Conservation (phyloP, 2,888 invertebrate species). For the Synergus gifuensis region DNA sequence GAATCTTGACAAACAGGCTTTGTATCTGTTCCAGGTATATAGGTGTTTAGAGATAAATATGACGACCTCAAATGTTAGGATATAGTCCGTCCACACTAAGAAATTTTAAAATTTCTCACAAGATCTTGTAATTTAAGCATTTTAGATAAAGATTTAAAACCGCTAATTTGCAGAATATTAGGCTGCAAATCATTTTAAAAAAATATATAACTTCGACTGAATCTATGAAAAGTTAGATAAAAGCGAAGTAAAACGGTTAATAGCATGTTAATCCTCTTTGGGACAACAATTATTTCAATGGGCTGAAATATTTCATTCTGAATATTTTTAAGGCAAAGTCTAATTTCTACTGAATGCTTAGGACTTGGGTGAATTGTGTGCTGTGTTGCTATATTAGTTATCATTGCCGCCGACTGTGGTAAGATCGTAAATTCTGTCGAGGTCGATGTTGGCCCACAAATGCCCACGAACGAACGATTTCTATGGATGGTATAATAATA, state of each 20-base stretch:
- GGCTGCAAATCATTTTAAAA: not conserved
- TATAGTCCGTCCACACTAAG: not conserved
- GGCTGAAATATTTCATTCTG: too few species aligned
- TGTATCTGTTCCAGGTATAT: not conserved
- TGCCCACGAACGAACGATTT: slow-evolving; percentile 25
- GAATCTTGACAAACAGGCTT: not conserved
- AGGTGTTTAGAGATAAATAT: not conserved
- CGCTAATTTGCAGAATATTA: not conserved
- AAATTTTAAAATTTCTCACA: not conserved
- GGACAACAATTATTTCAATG: not conserved
- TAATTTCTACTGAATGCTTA: slow-evolving; percentile 24
- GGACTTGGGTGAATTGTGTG: slow-evolving; percentile 14
- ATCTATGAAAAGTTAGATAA: too few species aligned
- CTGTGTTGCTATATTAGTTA: slow-evolving; percentile 15
- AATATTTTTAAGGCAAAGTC: slow-evolving; percentile 1
- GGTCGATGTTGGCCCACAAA: slow-evolving; percentile 31
- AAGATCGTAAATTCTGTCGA: slow-evolving; percentile 40
- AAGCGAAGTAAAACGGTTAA: too few species aligned
- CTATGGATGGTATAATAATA: slow-evolving; percentile 34
- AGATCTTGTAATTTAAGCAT: not conserved
- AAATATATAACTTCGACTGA: not conserved
- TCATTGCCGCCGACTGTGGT: slow-evolving; percentile 28
- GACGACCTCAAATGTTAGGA: not conserved
- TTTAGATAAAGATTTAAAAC: not conserved
- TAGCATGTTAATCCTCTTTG: not conserved